Evolutionary conservation across 1,140 invertebrate genomes (phyloP).

Genomic region (Drosophila ironensis): DNA sequence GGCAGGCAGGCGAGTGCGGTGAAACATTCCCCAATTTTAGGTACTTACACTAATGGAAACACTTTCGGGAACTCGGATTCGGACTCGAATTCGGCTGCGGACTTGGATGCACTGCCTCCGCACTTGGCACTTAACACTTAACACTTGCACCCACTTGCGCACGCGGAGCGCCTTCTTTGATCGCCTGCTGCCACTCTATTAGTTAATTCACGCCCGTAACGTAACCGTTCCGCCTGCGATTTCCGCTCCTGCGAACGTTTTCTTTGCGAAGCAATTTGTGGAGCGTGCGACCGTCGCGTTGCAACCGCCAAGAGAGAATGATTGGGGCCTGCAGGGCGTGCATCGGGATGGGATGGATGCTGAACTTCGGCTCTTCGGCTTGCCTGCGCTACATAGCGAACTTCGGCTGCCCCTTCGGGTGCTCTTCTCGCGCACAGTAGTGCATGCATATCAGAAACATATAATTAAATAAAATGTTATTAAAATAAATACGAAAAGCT

Average conservation of each 20-base stretch:
- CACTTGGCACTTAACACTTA: background rate
- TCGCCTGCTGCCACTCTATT: slow-evolving; percentile 30
- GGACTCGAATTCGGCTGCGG: too few species aligned
- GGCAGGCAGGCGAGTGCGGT: slow-evolving; percentile 36
- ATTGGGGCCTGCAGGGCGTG: slow-evolving; percentile 45
- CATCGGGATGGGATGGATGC: slow-evolving; percentile 54
- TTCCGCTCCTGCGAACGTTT: slow-evolving; percentile 27
- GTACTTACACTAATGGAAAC: slow-evolving; percentile 48
- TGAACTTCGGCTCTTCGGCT: slow-evolving; percentile 19
- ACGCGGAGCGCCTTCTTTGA: slow-evolving; percentile 29
- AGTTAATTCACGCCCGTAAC: slow-evolving; percentile 16
- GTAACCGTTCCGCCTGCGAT: slow-evolving; percentile 15
- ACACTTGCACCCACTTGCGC: slow-evolving; percentile 5
- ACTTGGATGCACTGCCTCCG: slow-evolving; percentile 37
- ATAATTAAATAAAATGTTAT: too few species aligned
- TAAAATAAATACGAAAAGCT: too few species aligned
- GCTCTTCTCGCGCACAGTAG: slow-evolving; percentile 1
- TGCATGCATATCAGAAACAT: too few species aligned
- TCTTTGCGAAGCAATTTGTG: background rate
- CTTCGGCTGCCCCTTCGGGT: slow-evolving; percentile 3
- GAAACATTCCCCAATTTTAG: slow-evolving; percentile 43
- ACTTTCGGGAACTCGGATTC: slow-evolving; percentile 26
- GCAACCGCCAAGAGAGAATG: slow-evolving; percentile 72
- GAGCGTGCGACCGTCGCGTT: slow-evolving; percentile 51
- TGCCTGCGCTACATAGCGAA: background rate